Evolutionary conservation across 2,888 invertebrate genomes (phyloP), one percentile per base, ranked within the genome.

Genomic region (Antheraea assamensis): DNA sequence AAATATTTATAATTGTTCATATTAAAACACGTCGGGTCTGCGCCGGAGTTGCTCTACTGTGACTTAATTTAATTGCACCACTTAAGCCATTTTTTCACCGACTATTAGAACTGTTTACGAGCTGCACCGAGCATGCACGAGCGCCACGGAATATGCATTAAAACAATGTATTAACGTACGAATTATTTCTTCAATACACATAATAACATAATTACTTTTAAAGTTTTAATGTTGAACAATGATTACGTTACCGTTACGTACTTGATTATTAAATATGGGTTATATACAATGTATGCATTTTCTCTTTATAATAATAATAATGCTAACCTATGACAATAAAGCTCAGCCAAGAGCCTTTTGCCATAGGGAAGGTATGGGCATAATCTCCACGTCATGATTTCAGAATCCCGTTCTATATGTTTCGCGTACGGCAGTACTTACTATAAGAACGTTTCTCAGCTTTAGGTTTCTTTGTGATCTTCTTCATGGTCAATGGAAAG

Each of bases 101-200:
- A 75, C 85, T 84, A 90, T 88, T 89, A 90, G 83, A 81, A 80
- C 78, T 89, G 78, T 89, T 90, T 89, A 88, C 83, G 84, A 85
- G 85, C 83, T 84, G 82, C 84, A 83, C 76, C 83, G 81, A 83
- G 79, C 85, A 86, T 82, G 82, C 79, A 81, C 55, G 55, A 42
- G 49, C 66, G 47, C 71, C 71, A 71, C 66, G 73, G 42, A 71
- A 68, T 52, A 64, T 76, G 64, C 76, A 81, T 80, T 79, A 79
- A 77, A 77, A 77, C 77, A 72, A 72, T 75, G 66, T 80, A 77
- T 81, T 80, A 81, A 72, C 70, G 75, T 76, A 78, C 77, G 75
- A 73, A 76, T 77, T 80, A 77, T 79, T 81, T 81, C 76, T 75
- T 76, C 71, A 78, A 72, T 71, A 74, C 13, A 42, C 42, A 42